Conservation (phyloP, 2,888 invertebrate genomes). For the Hypomecis atomaria region DNA sequence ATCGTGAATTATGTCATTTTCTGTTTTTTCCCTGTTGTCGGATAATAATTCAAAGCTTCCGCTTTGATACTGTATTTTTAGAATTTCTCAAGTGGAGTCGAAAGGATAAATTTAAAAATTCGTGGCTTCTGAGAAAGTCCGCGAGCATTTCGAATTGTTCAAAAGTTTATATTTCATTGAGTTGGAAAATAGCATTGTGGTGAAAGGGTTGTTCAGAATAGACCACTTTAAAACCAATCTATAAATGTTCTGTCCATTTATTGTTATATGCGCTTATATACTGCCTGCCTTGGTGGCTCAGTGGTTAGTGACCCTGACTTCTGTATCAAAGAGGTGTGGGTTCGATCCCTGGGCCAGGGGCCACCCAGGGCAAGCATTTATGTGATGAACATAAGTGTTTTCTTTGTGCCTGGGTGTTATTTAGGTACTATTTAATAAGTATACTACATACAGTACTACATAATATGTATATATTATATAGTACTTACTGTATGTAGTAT, state of each 20-base stretch:
- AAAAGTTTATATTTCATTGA: conserved; percentile 2
- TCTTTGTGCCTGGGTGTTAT: too few species aligned
- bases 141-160: conserved; percentile 5
- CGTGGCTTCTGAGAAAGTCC: not conserved
- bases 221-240: not conserved
- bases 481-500: too few species aligned
- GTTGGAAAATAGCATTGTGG: conserved; percentile 7
- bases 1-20: not conserved
- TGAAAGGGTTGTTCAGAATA: not conserved
- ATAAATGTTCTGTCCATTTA: too few species aligned
- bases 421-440: too few species aligned
- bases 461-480: too few species aligned
- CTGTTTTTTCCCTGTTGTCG: not conserved
- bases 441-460: too few species aligned
- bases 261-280: too few species aligned
- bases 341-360: too few species aligned
- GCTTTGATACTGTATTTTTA: conserved; percentile 9
- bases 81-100: not conserved
- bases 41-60: not conserved
- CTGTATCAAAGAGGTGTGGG: too few species aligned
- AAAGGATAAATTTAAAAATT: conserved; percentile 1
- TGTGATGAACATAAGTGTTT: too few species aligned
- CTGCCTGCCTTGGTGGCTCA: not conserved
- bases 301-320: not conserved
- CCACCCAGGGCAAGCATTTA: too few species aligned